These are phyloP conservation scores for Drosophila setosimentum DNA, from an alignment of 2,888 invertebrate species.

Conservation along the genomic window DNA sequence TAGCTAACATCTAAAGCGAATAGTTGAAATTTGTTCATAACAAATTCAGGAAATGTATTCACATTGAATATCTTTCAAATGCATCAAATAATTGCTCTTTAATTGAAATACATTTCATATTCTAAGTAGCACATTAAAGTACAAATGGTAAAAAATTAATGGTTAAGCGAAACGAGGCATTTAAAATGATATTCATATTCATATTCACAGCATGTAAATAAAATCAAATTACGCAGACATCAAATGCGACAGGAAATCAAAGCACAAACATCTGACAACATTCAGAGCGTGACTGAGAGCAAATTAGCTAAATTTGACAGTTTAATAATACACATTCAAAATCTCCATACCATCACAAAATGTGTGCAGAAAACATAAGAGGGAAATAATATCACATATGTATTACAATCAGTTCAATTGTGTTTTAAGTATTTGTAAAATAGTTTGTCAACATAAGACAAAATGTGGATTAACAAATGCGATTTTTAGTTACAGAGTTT, in stretches of 20 bases:
- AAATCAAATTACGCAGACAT: slow-evolving; percentile 58
- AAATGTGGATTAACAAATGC: too few relatives aligned
- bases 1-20: neutral
- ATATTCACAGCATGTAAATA: slow-evolving; percentile 17
- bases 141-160: slow-evolving; percentile 1
- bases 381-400: neutral
- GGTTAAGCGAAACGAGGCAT: slow-evolving; percentile 3
- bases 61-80: neutral
- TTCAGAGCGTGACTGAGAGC: slow-evolving; percentile 16
- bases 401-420: neutral
- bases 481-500: neutral
- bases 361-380: neutral
- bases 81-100: neutral
- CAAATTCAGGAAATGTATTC: neutral
- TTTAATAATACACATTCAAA: slow-evolving; percentile 19
- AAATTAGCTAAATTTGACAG: slow-evolving; percentile 45
- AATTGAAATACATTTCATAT: neutral
- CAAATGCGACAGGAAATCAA: slow-evolving; percentile 57
- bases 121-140: neutral
- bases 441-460: neutral
- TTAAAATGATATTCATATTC: slow-evolving; percentile 27
- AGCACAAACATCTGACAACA: slow-evolving; percentile 16
- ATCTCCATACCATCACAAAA: neutral
- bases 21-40: neutral
- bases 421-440: neutral